These are phyloP conservation scores for Leiothrix lutea DNA, from an alignment of 2,113 vertebrate genomes.

Conservation along the genomic window DNA sequence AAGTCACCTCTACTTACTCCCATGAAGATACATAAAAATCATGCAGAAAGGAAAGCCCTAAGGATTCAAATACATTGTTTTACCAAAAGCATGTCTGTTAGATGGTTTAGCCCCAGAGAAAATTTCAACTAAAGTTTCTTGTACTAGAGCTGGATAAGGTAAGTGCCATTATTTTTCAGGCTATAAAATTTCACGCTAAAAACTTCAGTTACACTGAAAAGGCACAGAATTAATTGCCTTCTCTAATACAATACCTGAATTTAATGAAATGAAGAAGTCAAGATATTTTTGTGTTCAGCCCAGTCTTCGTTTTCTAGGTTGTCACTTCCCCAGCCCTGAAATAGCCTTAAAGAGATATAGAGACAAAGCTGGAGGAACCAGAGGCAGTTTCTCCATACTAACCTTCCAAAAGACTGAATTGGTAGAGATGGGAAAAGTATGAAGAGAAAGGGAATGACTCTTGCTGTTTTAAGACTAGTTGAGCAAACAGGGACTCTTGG, in stretches of 20 bases:
- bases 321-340: neutral
- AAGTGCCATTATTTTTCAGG: neutral
- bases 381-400: neutral
- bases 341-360: neutral
- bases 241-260: neutral
- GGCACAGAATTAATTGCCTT: neutral
- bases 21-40: neutral
- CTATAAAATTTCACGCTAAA: neutral
- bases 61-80: neutral
- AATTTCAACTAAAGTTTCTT: neutral
- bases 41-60: neutral
- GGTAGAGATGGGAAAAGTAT: neutral
- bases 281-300: neutral
- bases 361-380: neutral
- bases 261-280: neutral
- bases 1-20: neutral
- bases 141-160: neutral
- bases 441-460: neutral
- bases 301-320: neutral
- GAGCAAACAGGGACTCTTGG: neutral
- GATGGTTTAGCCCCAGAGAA: neutral
- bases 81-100: neutral
- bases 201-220: neutral
- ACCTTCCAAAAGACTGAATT: neutral
- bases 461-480: neutral